Conservation (phyloP, 2,888 invertebrate genomes). For the Rhabditoides inermis region DNA sequence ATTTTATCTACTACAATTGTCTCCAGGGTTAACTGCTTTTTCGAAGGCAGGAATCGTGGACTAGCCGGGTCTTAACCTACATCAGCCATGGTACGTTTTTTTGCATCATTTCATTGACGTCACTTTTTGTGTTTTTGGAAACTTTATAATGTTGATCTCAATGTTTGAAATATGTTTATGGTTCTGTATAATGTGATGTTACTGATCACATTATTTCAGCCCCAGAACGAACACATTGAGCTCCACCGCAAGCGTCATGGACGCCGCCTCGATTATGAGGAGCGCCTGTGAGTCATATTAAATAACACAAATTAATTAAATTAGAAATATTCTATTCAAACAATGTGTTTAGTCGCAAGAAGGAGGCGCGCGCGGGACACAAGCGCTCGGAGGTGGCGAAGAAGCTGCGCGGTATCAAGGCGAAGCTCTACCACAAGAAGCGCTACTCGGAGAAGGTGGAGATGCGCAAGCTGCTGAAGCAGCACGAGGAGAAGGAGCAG, state of each 20-base stretch:
- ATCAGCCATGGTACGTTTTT: no score
- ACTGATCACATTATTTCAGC: conserved; percentile 59
- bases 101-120: no score
- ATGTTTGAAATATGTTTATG: not conserved
- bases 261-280: conserved; percentile 91
- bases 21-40: no score
- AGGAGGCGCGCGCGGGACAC: conserved; percentile 86
- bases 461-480: conserved; percentile 64
- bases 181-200: not conserved
- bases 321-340: no score
- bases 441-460: conserved; percentile 88
- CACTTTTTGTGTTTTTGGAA: no score
- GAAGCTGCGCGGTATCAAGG: conserved; percentile 85
- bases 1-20: no score
- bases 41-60: no score
- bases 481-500: conserved; percentile 88
- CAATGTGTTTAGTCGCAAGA: conserved; percentile 64
- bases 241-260: conserved; percentile 92
- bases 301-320: not conserved
- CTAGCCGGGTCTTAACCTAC: no score
- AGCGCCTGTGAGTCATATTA: conserved; percentile 63
- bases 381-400: conserved; percentile 81
- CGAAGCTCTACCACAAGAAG: conserved; percentile 91
- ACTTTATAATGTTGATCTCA: not conserved
- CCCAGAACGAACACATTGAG: conserved; percentile 99